A percentile compares a stretch with the other conserved stretches of the same genome.
Evolutionary conservation across 1,140 invertebrate species (phyloP).

Genomic region (Acromyrmex charruanus): DNA sequence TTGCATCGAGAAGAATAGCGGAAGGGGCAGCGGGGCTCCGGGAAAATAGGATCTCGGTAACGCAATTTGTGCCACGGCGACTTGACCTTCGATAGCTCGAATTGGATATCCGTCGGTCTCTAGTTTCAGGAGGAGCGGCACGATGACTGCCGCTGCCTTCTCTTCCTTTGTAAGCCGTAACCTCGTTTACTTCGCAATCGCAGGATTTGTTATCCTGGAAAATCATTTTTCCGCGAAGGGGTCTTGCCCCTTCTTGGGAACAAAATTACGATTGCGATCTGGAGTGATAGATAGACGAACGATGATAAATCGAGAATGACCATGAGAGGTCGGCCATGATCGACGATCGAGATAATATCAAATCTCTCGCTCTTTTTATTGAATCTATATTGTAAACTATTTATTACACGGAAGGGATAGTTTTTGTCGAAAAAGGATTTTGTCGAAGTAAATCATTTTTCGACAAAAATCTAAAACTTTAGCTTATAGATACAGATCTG

Average conservation of each 20-base stretch:
- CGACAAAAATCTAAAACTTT: too few species aligned
- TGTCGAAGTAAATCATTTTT: too few species aligned
- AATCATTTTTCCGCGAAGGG: constrained; percentile 49
- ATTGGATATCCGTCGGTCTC: constrained; percentile 75
- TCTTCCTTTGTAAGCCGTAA: constrained; percentile 71
- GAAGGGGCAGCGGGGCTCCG: constrained; percentile 59
- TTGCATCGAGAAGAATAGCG: constrained; percentile 71
- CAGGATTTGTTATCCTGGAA: constrained; percentile 61
- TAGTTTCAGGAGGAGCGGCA: constrained; percentile 60
- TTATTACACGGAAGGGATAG: neutral
- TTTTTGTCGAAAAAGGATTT: too few species aligned
- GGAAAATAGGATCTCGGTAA: constrained; percentile 65
- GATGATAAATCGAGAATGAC: constrained; percentile 61
- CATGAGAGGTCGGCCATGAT: constrained; percentile 1
- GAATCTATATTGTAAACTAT: constrained; percentile 9
- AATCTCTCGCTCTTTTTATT: constrained; percentile 21
- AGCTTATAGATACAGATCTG: too few species aligned
- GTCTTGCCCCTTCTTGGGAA: neutral
- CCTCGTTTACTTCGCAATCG: constrained; percentile 68
- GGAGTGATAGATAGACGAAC: constrained; percentile 51
- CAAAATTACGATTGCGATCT: constrained; percentile 55
- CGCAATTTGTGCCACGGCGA: constrained; percentile 75
- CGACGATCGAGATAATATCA: constrained; percentile 21
- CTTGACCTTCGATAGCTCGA: constrained; percentile 76
- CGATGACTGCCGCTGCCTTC: constrained; percentile 65